Percentiles rank a stretch among this genome's conserved stretches.
phyloP scores from a whole-genome alignment of 1,140 invertebrate genomes.

The Drosophila suzukii region DNA sequence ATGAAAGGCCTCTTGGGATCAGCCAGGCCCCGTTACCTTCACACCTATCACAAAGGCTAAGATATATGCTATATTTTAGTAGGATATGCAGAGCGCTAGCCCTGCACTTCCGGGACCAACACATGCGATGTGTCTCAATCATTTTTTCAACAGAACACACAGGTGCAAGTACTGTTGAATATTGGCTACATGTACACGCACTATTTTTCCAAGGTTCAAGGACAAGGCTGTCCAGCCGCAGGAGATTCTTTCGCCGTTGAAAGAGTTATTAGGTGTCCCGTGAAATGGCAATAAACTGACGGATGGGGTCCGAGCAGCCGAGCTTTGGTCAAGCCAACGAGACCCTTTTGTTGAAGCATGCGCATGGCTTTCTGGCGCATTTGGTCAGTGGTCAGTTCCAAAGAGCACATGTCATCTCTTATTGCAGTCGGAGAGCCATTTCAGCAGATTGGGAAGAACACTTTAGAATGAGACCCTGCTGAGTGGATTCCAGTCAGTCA shows the following conservation, averaged over 20 bases:
- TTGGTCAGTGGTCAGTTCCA: slow-evolving; percentile 15
- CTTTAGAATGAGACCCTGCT: neutral
- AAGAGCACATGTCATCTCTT: slow-evolving; percentile 10
- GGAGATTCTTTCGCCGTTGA: neutral
- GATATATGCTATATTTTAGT: no score
- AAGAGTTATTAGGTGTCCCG: no score
- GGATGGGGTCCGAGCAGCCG: neutral
- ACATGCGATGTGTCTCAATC: neutral
- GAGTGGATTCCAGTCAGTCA: slow-evolving; percentile 1
- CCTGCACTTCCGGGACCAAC: neutral
- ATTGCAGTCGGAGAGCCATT: slow-evolving; percentile 4
- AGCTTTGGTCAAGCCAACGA: neutral
- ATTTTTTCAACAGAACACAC: neutral
- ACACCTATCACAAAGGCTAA: no score
- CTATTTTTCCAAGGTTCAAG: slow-evolving; percentile 5
- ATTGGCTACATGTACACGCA: neutral
- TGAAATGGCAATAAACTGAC: neutral
- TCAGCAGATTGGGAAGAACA: neutral
- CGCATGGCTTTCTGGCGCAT: neutral
- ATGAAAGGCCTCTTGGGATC: no score
- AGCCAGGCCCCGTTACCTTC: no score
- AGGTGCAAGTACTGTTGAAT: no score
- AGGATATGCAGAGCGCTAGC: no score
- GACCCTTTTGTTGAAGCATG: slow-evolving; percentile 2
- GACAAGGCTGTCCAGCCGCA: neutral